Evolutionary conservation across 92 coral and sea anemone genomes (phyloP).

Genomic region (Paramuricea clavata): DNA sequence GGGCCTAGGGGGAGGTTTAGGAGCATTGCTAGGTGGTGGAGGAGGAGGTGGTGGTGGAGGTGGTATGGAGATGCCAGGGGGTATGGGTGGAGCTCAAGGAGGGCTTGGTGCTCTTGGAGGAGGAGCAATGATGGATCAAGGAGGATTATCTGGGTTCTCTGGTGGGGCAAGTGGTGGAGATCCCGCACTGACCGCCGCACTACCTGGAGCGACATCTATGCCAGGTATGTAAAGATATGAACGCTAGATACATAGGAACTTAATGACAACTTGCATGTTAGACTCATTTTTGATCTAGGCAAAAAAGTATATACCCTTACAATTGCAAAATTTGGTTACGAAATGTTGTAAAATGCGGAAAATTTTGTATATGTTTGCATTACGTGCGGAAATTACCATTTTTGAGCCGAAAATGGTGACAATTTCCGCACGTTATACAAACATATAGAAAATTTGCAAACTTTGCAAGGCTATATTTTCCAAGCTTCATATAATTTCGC

Average conservation of each 20-base stretch:
- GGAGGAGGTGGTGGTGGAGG: slow-evolving; percentile 40
- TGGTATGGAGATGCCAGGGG: slow-evolving; percentile 31
- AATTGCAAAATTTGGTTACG: no score
- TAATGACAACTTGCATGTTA: no score
- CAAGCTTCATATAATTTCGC: no score
- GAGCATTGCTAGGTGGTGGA: slow-evolving; percentile 6
- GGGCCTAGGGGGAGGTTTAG: slow-evolving; percentile 10
- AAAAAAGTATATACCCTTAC: no score
- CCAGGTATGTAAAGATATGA: slow-evolving; percentile 1
- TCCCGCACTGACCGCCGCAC: slow-evolving; percentile 40
- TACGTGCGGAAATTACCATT: no score
- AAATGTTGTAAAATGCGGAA: no score
- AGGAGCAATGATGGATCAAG: slow-evolving; percentile 49
- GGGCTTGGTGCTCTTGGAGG: slow-evolving; percentile 26
- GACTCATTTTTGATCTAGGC: no score
- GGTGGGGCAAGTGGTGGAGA: slow-evolving; percentile 18
- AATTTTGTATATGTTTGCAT: no score
- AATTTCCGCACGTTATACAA: no score
- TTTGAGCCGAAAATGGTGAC: no score
- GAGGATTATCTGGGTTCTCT: slow-evolving; percentile 21
- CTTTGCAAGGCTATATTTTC: no score
- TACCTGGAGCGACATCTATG: slow-evolving; percentile 46
- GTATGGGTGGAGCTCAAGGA: slow-evolving; percentile 17
- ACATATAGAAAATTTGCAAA: no score
- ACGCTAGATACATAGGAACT: background rate